phyloP scores from a whole-genome alignment of 2,113 vertebrate species.

The Fregata magnificens region DNA sequence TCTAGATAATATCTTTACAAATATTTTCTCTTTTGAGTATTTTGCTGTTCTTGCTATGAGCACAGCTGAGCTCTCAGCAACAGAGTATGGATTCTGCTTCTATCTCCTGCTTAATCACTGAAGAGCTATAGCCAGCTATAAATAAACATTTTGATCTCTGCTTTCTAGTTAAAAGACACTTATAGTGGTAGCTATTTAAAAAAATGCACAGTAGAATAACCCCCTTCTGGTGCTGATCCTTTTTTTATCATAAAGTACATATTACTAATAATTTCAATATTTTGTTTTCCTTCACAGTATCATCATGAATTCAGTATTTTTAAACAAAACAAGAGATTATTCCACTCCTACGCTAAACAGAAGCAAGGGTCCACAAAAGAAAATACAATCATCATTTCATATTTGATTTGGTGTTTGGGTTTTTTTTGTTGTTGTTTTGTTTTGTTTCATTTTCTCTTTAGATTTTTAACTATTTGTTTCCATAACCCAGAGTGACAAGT shows the following conservation, averaged over 20 bases:
- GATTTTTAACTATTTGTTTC: not conserved
- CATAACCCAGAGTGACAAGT: not conserved
- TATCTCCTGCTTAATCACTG: not conserved
- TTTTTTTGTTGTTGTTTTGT: too few species aligned
- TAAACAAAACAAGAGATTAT: not conserved
- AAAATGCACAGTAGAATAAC: not conserved
- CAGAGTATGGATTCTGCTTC: not conserved
- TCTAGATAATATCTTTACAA: not conserved
- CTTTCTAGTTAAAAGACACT: not conserved
- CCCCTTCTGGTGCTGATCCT: accelerated
- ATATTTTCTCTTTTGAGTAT: not conserved
- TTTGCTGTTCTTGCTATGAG: not conserved
- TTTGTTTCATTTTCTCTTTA: not conserved
- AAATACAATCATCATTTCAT: not conserved
- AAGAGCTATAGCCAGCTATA: not conserved
- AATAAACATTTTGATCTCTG: not conserved
- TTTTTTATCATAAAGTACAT: not conserved
- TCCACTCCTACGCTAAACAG: not conserved
- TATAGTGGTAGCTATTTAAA: not conserved
- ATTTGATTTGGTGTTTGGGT: not conserved
- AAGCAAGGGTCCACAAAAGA: not conserved
- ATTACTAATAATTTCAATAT: not conserved
- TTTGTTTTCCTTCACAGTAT: not conserved
- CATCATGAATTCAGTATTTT: not conserved
- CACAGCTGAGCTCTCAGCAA: not conserved